A percentile compares a stretch with the other conserved stretches of the same genome.
Conservation (phyloP, 1,140 invertebrate species). For the Scaptomyza hsui region DNA sequence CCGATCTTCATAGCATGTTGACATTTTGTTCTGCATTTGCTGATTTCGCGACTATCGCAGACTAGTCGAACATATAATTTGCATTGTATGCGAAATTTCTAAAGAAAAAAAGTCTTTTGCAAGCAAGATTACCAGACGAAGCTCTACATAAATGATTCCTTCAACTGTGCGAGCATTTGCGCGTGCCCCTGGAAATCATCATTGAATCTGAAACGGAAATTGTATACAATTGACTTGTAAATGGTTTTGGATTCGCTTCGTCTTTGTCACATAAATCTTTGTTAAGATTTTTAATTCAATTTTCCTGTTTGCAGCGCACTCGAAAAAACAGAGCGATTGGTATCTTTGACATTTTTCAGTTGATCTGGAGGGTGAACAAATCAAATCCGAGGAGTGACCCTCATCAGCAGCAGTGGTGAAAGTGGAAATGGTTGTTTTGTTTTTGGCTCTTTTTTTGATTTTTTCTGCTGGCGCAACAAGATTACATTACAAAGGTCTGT, state of each 20-base stretch:
- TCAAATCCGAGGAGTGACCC: constrained; percentile 30
- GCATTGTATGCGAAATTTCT: constrained; percentile 6
- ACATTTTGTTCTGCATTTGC: too few species aligned
- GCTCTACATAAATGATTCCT: background rate
- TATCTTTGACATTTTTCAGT: constrained; percentile 9
- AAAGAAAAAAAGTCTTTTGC: background rate
- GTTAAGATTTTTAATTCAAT: constrained; percentile 67
- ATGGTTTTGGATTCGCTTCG: constrained; percentile 41
- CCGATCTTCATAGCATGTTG: background rate
- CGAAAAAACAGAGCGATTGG: constrained; percentile 22
- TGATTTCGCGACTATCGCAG: constrained; percentile 1
- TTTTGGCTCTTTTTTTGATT: background rate
- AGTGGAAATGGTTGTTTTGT: constrained; percentile 31
- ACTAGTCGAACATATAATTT: constrained; percentile 8
- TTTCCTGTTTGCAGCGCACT: constrained; percentile 14
- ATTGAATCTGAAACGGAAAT: constrained; percentile 57
- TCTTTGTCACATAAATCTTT: constrained; percentile 65
- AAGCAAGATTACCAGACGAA: background rate
- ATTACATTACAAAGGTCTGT: constrained; percentile 17
- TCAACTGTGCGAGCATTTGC: background rate
- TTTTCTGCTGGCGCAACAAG: constrained; percentile 29
- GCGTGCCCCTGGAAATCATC: constrained; percentile 14
- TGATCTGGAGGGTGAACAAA: background rate
- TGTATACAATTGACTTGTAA: constrained; percentile 74
- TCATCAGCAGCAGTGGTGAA: constrained; percentile 45